phyloP scores from a whole-genome alignment of 2,113 vertebrate genomes.

The Aldabrachelys gigantea region DNA sequence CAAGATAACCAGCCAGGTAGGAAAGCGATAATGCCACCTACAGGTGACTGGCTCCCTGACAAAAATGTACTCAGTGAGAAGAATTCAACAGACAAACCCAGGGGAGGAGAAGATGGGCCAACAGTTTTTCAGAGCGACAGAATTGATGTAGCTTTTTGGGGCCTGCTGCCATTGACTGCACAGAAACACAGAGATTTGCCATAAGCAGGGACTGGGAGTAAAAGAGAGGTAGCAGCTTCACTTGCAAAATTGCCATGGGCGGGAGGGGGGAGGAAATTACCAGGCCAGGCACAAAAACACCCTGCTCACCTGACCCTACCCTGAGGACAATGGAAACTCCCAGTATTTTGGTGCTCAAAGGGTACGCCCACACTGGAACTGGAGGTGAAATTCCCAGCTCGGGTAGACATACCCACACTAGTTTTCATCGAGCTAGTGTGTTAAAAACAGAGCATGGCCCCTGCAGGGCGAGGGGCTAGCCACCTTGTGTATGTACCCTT shows the following conservation, averaged over 20 bases:
- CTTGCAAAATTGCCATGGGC: fast-evolving
- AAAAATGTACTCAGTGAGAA: background rate
- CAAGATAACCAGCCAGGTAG: background rate
- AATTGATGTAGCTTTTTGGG: background rate
- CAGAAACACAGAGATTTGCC: background rate
- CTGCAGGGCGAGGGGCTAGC: background rate
- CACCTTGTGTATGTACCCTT: background rate
- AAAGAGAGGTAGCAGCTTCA: background rate
- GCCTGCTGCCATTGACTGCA: fast-evolving
- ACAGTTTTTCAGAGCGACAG: background rate
- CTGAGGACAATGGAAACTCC: fast-evolving
- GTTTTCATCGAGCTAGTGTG: background rate
- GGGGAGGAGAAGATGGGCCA: background rate
- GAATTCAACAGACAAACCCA: background rate
- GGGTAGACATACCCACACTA: background rate
- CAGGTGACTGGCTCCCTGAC: fast-evolving
- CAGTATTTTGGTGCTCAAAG: fast-evolving
- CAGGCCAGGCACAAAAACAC: background rate
- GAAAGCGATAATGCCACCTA: fast-evolving
- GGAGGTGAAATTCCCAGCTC: background rate
- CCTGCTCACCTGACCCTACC: background rate
- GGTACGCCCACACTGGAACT: background rate
- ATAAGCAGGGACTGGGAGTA: slow-evolving; percentile 31
- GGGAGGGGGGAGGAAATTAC: background rate
- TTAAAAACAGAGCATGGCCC: fast-evolving